Percentiles rank a stretch among this genome's conserved stretches.
These are phyloP conservation scores for Leucania comma DNA, from an alignment of 2,888 invertebrate genomes.

Conservation along the genomic window DNA sequence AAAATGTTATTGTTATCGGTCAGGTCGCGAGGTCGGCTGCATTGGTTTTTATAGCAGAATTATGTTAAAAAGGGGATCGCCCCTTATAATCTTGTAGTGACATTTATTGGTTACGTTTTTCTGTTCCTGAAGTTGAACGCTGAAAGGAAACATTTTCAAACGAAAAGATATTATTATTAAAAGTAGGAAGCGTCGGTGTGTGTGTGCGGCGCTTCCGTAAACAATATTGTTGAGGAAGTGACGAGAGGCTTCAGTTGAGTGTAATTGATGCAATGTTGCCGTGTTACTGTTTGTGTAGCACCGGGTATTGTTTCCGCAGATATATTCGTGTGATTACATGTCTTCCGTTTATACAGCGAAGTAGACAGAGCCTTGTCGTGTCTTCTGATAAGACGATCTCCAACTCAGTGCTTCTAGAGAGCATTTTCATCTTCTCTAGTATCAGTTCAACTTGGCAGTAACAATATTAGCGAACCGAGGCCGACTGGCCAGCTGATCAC, in stretches of 20 bases:
- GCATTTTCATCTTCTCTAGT: too few species aligned
- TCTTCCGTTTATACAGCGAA: background rate
- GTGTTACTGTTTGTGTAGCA: conserved; percentile 1
- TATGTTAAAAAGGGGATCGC: conserved; percentile 42
- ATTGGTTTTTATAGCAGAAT: conserved; percentile 42
- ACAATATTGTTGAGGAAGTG: conserved; percentile 14
- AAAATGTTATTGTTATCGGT: conserved; percentile 60
- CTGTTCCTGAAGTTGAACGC: conserved; percentile 15
- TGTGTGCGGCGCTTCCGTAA: conserved; percentile 13
- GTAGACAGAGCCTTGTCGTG: background rate
- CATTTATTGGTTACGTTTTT: conserved; percentile 26
- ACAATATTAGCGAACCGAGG: background rate
- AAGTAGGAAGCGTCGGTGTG: background rate
- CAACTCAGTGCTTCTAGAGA: too few species aligned
- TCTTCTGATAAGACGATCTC: background rate
- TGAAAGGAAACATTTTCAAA: conserved; percentile 3
- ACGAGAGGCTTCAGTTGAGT: conserved; percentile 24
- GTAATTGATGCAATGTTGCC: conserved; percentile 31
- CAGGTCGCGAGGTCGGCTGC: conserved; percentile 31
- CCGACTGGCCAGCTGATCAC: background rate
- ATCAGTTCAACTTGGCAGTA: background rate
- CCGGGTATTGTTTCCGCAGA: background rate
- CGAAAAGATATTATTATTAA: background rate
- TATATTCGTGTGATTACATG: background rate
- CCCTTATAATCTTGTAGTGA: conserved; percentile 21